Conservation (phyloP, 2,113 vertebrate genomes). For the Plecturocebus donacophilus region DNA sequence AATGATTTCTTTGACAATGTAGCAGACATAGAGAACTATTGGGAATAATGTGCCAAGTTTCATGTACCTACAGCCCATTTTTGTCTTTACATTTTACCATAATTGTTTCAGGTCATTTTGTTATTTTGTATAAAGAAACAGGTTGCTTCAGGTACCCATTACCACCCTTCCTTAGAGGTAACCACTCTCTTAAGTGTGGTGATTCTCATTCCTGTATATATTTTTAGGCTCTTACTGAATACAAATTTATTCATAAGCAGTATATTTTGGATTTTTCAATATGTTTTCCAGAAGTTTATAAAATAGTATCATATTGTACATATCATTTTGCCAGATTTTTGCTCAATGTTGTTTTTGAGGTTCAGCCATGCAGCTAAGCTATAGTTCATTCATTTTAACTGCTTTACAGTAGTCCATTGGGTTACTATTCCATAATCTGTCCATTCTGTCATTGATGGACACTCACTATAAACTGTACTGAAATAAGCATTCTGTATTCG, state of each 20-base stretch:
- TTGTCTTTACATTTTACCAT: background rate
- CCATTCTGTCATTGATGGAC: background rate
- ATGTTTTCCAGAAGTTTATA: background rate
- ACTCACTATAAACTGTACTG: background rate
- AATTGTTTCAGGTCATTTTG: background rate
- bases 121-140: background rate
- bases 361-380: background rate
- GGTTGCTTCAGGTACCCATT: background rate
- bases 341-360: background rate
- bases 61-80: background rate
- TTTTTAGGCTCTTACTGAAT: background rate
- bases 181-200: background rate
- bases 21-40: background rate
- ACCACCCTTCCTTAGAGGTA: background rate
- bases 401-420: background rate
- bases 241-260: background rate
- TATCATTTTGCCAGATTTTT: background rate
- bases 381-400: background rate
- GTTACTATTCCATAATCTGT: background rate
- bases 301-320: background rate
- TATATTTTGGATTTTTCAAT: background rate
- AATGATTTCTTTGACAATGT: background rate
- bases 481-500: background rate
- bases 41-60: background rate
- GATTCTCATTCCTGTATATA: background rate